A percentile compares a stretch with the other conserved stretches of the same genome.
phyloP scores from a whole-genome alignment of 2,888 invertebrate species.

The Hyposoter dolosus region DNA sequence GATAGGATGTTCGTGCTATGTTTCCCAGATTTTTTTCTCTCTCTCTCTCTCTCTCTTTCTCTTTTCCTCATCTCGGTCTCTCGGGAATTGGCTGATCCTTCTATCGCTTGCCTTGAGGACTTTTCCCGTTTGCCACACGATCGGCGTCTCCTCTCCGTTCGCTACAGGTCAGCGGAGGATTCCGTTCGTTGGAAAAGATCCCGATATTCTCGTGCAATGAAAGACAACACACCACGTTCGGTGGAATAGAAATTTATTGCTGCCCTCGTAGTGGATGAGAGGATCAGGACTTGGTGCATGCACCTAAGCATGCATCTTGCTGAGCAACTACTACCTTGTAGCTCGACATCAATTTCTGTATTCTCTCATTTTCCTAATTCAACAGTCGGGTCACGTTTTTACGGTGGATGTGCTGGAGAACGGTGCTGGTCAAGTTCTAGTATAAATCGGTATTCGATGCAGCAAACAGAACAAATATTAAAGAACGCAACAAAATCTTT shows the following conservation, averaged over 20 bases:
- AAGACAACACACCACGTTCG: conserved; percentile 37
- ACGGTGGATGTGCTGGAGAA: conserved; percentile 21
- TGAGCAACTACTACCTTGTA: conserved; percentile 25
- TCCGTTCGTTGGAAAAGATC: conserved; percentile 47
- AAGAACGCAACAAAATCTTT: conserved; percentile 1
- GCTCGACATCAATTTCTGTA: conserved; percentile 26
- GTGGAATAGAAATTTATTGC: conserved; percentile 55
- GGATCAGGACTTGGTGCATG: conserved; percentile 34
- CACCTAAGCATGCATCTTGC: conserved; percentile 43
- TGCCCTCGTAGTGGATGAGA: conserved; percentile 17
- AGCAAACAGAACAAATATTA: conserved; percentile 23
- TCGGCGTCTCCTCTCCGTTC: conserved; percentile 35
- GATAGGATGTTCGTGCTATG: conserved; percentile 73
- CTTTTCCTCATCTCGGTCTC: too few species aligned
- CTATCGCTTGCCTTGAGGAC: conserved; percentile 72
- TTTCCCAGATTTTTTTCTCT: conserved; percentile 40
- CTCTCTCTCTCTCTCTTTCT: conserved; percentile 21
- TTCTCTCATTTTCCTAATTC: conserved; percentile 72
- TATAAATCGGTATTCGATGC: conserved; percentile 54
- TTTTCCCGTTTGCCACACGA: conserved; percentile 61
- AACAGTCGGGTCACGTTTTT: conserved; percentile 76
- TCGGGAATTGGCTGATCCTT: conserved; percentile 74
- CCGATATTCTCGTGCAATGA: conserved; percentile 48
- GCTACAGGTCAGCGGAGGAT: conserved; percentile 57
- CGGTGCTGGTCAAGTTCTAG: conserved; percentile 23